Evolutionary conservation across 2,888 invertebrate genomes (phyloP), one percentile per base, ranked within the genome.

Genomic region (Apotomis turbidana): DNA sequence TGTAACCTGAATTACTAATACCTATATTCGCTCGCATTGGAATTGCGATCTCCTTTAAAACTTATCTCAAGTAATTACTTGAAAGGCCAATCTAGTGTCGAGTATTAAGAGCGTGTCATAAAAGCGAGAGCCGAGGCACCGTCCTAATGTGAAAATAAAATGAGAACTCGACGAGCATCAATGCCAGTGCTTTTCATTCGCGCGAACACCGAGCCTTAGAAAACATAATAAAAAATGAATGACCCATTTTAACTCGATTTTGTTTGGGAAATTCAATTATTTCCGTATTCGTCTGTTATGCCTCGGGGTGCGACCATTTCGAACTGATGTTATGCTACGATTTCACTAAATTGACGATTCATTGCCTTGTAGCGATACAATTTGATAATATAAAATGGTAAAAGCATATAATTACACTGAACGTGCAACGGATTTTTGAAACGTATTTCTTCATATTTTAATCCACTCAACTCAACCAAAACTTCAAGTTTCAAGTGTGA

Each of bases 231-330:
- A 81, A 83, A 82, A 81, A 83, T 84, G 81, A 83, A 84, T 81
- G 81, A 78, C 58, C 80, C 79, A 82, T 84, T 71, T 67, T 82
- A 81, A 79, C 78, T 80, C 79, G 76, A 80, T 83, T 84, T 80
- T 77, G 78, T 80, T 80, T 79, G 71, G 80, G 76, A 81, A 81
- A 85, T 85, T 83, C 80, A 84, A 85, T 85, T 84, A 84, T 80
- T 79, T 81, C 75, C 75, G 76, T 78, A 77, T 80, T 78, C 73
- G 76, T 73, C 77, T 77, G 78, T 77, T 74, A 77, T 73, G 69
- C 74, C 55, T 71, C 73, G 72, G 76, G 74, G 77, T 57, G 75
- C 74, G 73, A 79, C 75, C 75, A 76, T 76, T 78, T 77, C 70
- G 63, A 69, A 74, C 71, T 75, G 78, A 74, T 78, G 77, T 77